phyloP scores from a whole-genome alignment of 2,888 invertebrate genomes.

The Eilema sororculum region DNA sequence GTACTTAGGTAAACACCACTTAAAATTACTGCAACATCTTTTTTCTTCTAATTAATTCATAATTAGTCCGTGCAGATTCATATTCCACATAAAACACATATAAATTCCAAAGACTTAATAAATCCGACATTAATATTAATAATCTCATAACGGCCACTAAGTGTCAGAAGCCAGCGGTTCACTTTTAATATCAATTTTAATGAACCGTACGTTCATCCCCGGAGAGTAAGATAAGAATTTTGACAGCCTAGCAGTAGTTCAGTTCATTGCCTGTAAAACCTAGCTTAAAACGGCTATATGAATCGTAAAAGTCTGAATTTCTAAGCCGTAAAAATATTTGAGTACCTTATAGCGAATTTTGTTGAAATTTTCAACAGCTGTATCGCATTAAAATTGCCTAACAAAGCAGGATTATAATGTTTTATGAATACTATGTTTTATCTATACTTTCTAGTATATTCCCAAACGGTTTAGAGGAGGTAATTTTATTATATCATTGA shows the following conservation, averaged over 20 bases:
- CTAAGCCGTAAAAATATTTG: conserved; percentile 8
- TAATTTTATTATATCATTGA: too few species aligned
- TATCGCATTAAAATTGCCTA: background rate
- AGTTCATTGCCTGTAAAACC: conserved; percentile 20
- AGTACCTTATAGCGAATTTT: background rate
- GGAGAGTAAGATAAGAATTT: conserved; percentile 26
- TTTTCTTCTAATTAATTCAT: background rate
- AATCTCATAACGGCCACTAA: conserved; percentile 18
- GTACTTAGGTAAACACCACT: too few species aligned
- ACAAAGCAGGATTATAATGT: background rate
- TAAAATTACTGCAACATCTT: background rate
- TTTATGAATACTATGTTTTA: background rate
- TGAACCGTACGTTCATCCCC: conserved; percentile 18
- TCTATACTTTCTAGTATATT: too few species aligned
- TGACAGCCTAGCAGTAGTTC: conserved; percentile 6
- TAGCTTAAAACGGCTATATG: conserved; percentile 11
- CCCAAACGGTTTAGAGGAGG: too few species aligned
- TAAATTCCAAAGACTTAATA: background rate
- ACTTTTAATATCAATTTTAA: conserved; percentile 20
- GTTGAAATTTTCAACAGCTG: background rate
- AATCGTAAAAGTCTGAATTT: conserved; percentile 14
- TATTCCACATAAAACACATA: background rate
- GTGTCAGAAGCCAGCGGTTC: conserved; percentile 15
- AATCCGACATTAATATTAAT: background rate
- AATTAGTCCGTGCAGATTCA: background rate